Evolutionary conservation across 2,888 invertebrate species (phyloP), one percentile per base, ranked within the genome.

Genomic region (Leucoma salicis): DNA sequence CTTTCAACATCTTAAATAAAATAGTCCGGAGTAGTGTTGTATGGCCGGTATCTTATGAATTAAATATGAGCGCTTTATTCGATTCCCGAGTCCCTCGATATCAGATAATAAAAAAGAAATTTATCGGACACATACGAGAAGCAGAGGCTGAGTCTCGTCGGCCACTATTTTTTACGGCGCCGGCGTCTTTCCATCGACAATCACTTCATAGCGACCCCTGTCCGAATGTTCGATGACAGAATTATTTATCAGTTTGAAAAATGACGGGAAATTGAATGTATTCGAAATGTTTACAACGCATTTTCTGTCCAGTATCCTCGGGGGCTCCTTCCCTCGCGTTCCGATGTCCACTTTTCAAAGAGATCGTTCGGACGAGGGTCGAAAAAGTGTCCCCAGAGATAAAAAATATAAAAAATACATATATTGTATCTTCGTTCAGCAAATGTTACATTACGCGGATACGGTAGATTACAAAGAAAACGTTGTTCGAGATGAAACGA

Each of bases 181-280:
- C 61, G 66, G 74, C 71, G 76, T 78, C 78, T 81, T 82, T 83
- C 85, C 78, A 83, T 79, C 87, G 85, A 81, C 86, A 87, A 88
- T 88, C 88, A 86, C 87, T 89, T 89, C 88, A 88, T 88, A 88
- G 80, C 81, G 83, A 88, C 89, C 87, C 88, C 86, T 87, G 89
- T 87, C 88, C 89, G 82, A 88, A 78, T 79, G 78, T 82, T 82
- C 89, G 88, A 88, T 87, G 88, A 90, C 89, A 88, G 90, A 90
- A 90, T 90, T 90, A 90, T 90, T 90, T 90, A 90, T 90, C 90
- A 90, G 90, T 88, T 89, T 90, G 90, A 90, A 90, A 90, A 90
- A 90, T 90, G 90, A 90, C 90, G 86, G 86, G 89, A 90, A 90
- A 90, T 90, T 90, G 90, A 90, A 90, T 90, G 90, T 90, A 90